phyloP scores from a whole-genome alignment of 37 sponge, comb jelly and placozoan species.

The Chondrilla cf. caribensis region DNA sequence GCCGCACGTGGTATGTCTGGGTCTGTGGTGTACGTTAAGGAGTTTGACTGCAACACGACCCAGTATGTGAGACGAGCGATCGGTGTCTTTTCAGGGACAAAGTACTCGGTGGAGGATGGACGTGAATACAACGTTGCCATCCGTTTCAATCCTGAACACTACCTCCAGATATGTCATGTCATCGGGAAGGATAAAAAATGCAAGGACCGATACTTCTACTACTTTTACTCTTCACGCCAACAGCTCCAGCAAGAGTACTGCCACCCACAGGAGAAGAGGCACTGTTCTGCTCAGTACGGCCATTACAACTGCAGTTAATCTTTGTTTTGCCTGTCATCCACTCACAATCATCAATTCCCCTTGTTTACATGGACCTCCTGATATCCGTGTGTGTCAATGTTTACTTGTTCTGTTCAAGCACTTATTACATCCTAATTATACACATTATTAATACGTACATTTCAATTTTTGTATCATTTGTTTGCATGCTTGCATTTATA shows the following conservation, averaged over 20 bases:
- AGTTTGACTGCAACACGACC: conserved; percentile 37
- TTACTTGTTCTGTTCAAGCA: too few species aligned
- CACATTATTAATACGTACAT: too few species aligned
- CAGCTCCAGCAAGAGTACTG: background rate
- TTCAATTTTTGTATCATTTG: too few species aligned
- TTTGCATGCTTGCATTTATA: too few species aligned
- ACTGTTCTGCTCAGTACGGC: background rate
- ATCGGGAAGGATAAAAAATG: conserved; percentile 49
- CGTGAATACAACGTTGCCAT: conserved; percentile 68
- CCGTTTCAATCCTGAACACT: conserved; percentile 48
- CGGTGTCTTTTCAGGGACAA: conserved; percentile 72
- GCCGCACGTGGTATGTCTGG: conserved; percentile 84
- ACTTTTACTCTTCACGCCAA: conserved; percentile 31
- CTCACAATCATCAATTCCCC: background rate
- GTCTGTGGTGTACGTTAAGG: conserved; percentile 64
- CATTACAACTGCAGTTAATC: background rate
- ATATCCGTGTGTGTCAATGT: too few species aligned
- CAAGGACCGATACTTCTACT: conserved; percentile 51
- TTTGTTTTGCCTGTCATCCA: background rate
- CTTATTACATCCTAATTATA: too few species aligned
- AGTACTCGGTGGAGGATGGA: conserved; percentile 28
- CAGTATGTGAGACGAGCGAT: conserved; percentile 54
- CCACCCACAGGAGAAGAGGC: background rate
- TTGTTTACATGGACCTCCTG: too few species aligned
- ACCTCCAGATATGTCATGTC: conserved; percentile 65